A percentile compares a stretch with the other conserved stretches of the same genome.
Evolutionary conservation across 2,888 invertebrate genomes (phyloP).

Genomic region (Stenichneumon culpator): DNA sequence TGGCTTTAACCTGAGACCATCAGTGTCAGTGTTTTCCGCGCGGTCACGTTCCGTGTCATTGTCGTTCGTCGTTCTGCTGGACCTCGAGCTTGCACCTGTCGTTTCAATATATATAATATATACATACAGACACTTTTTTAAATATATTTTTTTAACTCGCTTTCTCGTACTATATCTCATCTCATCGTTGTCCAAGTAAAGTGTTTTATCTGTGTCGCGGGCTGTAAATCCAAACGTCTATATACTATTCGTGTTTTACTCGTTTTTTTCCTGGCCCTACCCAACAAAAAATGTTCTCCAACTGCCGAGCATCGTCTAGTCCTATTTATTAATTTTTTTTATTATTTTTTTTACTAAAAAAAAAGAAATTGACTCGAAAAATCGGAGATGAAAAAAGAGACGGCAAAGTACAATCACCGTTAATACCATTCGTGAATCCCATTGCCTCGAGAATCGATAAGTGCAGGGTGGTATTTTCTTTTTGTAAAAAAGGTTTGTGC

Average conservation of each 20-base stretch:
- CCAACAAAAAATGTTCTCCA: conserved; percentile 61
- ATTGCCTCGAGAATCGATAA: conserved; percentile 21
- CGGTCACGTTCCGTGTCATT: conserved; percentile 65
- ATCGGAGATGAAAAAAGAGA: conserved; percentile 10
- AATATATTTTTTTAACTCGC: conserved; percentile 30
- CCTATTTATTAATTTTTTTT: neutral
- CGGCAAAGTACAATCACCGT: conserved; percentile 14
- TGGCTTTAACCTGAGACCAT: conserved; percentile 48
- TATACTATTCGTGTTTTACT: neutral
- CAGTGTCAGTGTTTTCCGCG: conserved; percentile 58
- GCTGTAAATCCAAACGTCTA: neutral
- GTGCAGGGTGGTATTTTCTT: neutral
- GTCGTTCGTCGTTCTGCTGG: conserved; percentile 62
- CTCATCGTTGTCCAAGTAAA: conserved; percentile 39
- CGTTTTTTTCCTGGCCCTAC: conserved; percentile 28
- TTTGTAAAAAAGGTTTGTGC: neutral
- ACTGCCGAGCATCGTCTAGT: conserved; percentile 3
- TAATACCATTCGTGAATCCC: conserved; percentile 32
- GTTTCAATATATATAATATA: conserved; percentile 10
- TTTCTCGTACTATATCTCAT: conserved; percentile 40
- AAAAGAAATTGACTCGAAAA: no score
- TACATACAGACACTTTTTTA: conserved; percentile 10
- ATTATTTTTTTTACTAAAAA: no score
- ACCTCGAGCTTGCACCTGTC: conserved; percentile 48
- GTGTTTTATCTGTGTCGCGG: conserved; percentile 6